Evolutionary conservation across 1,140 invertebrate genomes (phyloP).

Genomic region (Tribolium madens): DNA sequence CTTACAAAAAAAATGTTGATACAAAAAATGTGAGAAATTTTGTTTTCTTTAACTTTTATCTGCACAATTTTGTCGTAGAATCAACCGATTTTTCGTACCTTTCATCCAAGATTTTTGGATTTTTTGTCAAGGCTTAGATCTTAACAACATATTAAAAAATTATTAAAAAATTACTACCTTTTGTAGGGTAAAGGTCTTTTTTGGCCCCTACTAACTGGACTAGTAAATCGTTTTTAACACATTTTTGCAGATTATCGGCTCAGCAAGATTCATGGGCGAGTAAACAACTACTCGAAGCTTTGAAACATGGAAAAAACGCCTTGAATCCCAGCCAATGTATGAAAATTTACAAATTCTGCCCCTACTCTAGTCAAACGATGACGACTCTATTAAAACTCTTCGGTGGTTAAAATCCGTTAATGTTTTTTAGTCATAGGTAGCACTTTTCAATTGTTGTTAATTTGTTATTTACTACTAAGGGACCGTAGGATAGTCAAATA

Average conservation of each 20-base stretch:
- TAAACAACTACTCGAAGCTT: slow-evolving; percentile 55
- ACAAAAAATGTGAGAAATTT: too few relatives aligned
- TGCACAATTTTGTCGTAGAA: too few relatives aligned
- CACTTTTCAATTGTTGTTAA: slow-evolving; percentile 13
- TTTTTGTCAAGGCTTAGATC: too few relatives aligned
- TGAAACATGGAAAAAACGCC: slow-evolving; percentile 52
- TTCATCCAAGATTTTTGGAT: too few relatives aligned
- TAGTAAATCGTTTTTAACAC: too few relatives aligned
- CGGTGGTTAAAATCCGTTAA: slow-evolving; percentile 45
- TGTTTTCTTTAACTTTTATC: too few relatives aligned
- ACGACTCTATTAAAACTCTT: slow-evolving; percentile 53
- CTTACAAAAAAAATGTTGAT: too few relatives aligned
- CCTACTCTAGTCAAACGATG: slow-evolving; percentile 58
- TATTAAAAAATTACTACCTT: too few relatives aligned
- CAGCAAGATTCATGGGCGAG: slow-evolving; percentile 51
- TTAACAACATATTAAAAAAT: too few relatives aligned
- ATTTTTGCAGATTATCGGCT: slow-evolving; percentile 30
- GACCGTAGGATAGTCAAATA: not conserved
- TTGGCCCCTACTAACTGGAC: too few relatives aligned
- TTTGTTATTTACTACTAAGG: not conserved
- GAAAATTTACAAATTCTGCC: slow-evolving; percentile 60
- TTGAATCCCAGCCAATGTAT: slow-evolving; percentile 53
- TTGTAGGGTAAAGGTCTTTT: too few relatives aligned
- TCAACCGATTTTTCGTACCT: too few relatives aligned
- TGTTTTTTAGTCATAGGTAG: slow-evolving; percentile 26